These are phyloP conservation scores for Helobdella robusta DNA, from an alignment of 2,888 invertebrate genomes.

Conservation along the genomic window DNA sequence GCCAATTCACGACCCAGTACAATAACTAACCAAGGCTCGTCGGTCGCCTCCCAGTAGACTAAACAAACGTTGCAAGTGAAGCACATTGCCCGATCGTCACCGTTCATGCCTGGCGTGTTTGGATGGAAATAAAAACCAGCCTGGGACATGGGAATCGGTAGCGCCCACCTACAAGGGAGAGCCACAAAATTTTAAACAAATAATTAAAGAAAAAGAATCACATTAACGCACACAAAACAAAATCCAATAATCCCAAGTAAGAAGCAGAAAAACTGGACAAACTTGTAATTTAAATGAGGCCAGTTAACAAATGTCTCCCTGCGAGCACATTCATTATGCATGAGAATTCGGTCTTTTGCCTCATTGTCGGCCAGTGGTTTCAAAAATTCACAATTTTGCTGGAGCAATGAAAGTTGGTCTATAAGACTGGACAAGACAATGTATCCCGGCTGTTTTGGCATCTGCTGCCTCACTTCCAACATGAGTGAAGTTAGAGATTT, in stretches of 20 bases:
- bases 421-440: constrained; percentile 80
- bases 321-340: constrained; percentile 85
- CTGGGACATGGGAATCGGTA: constrained; percentile 90
- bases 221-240: neutral
- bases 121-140: constrained; percentile 94
- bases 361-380: constrained; percentile 21
- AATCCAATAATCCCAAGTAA: neutral
- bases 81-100: constrained; percentile 85
- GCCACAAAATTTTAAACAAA: neutral
- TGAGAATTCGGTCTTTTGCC: constrained; percentile 52
- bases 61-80: constrained; percentile 88
- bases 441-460: constrained; percentile 72
- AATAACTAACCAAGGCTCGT: constrained; percentile 71
- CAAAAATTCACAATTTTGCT: neutral
- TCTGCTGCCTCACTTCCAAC: constrained; percentile 64
- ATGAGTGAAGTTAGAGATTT: constrained; percentile 70
- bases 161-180: constrained; percentile 71
- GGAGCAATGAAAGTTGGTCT: constrained; percentile 55
- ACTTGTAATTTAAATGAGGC: constrained; percentile 96
- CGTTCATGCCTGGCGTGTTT: constrained; percentile 58
- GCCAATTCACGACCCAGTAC: neutral
- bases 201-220: neutral
- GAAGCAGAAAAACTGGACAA: constrained; percentile 36
- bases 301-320: constrained; percentile 82
- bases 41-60: constrained; percentile 91